Evolutionary conservation across 2,797 vertebrate species (phyloP), one percentile per base, ranked within the genome.

Genomic region (Anguilla marmorata): DNA sequence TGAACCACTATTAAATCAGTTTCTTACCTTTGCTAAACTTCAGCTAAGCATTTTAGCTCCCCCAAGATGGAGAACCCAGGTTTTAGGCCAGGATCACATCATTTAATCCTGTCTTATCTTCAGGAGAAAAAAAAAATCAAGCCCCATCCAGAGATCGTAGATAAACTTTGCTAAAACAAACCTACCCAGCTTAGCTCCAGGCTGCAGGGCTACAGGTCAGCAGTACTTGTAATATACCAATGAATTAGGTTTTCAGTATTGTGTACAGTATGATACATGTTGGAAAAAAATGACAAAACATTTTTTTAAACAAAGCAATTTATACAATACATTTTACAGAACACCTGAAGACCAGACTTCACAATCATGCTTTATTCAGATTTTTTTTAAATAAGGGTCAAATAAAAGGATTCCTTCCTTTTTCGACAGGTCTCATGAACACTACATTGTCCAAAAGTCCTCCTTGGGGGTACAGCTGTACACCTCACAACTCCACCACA

Each of bases 311-410:
- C 16, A 82, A 82, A 48, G 48, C 79, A 82, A 82, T 82, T 82
- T 45, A 80, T 82, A 82, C 52, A 52, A 60, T 16, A 60, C 52
- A 37, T 58, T 30, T 12, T 41, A 89, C 87, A 85, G 69, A 86
- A 88, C 93, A 91, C 80, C 91, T 79, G 27, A 41, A 83, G 54
- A 87, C 93, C 91, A 76, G 30, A 92, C 94, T 95, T 94, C 93
- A 96, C 95, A 96, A 95, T 94, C 96, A 96, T 96, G 96, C 96
- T 97, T 96, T 97, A 97, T 96, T 97, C 93, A 95, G 93, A 94
- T 95, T 95, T 95, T 94, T 94, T 95, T 89, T 48, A 94, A 94
- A 95, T 91, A 96, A 94, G 91, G 95, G 94, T 94, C 92, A 94
- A 95, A 95, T 95, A 93, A 96, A 94, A 96, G 91, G 90, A 92